phyloP scores from a whole-genome alignment of 2,113 vertebrate genomes.

The Spheniscus mendiculus region DNA sequence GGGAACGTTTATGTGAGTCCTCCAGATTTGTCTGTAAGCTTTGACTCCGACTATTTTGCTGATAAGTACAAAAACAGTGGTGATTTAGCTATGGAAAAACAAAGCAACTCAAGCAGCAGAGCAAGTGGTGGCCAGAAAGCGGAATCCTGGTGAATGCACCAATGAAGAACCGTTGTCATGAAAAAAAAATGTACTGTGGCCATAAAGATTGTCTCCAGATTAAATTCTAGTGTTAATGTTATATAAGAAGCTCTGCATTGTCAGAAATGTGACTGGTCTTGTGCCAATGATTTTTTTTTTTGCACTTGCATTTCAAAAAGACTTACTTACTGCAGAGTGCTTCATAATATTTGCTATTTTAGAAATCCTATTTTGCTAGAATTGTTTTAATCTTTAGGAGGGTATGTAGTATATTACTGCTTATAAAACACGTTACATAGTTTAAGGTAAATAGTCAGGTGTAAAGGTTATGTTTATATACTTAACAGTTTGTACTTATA shows the following conservation, averaged over 20 bases:
- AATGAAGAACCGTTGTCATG: rapidly evolving
- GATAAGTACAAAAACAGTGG: constrained; percentile 79
- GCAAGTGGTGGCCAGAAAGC: not conserved
- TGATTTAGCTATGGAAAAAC: constrained; percentile 24
- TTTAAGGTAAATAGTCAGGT: not conserved
- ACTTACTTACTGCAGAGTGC: not conserved
- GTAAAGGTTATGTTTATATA: not conserved
- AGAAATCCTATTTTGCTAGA: not conserved
- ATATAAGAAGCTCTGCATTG: not conserved
- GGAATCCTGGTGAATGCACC: not conserved
- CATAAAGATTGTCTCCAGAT: not conserved
- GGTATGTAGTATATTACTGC: not conserved
- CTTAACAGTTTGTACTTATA: not conserved
- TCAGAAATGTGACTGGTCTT: not conserved
- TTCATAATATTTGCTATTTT: not conserved
- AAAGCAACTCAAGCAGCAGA: not conserved
- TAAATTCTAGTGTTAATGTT: not conserved
- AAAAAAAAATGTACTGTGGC: not conserved
- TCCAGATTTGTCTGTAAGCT: constrained; percentile 64
- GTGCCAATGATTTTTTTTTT: not conserved
- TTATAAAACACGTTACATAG: not conserved
- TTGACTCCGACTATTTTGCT: constrained; percentile 91
- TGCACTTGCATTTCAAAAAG: not conserved
- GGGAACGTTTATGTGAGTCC: constrained; percentile 86
- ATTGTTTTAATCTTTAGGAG: not conserved